Evolutionary conservation across 2,797 vertebrate species (phyloP).

Genomic region (Acomys russatus): DNA sequence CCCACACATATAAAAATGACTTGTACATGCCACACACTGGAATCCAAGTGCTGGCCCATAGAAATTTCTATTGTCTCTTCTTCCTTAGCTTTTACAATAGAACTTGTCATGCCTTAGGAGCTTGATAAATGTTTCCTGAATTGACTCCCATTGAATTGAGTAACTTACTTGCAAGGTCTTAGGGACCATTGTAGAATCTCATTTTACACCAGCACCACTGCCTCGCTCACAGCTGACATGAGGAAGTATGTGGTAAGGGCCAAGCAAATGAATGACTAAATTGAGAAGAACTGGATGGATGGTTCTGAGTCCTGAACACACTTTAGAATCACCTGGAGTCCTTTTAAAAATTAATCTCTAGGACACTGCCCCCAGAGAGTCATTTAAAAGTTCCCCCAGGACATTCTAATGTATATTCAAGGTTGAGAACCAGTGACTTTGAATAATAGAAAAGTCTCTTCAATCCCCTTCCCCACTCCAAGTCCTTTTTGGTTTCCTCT

Average conservation of each 20-base stretch:
- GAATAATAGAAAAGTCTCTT: neutral
- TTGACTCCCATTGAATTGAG: conserved; percentile 36
- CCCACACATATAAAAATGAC: neutral
- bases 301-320: conserved; percentile 14
- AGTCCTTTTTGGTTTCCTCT: neutral
- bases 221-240: conserved; percentile 39
- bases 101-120: neutral
- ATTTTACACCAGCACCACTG: conserved; percentile 19
- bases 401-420: conserved; percentile 55
- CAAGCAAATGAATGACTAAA: conserved; percentile 45
- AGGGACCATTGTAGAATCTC: conserved; percentile 43
- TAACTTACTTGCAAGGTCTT: conserved; percentile 23
- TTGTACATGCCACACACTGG: neutral
- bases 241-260: conserved; percentile 1
- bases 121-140: conserved; percentile 47
- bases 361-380: neutral
- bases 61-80: neutral
- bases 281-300: conserved; percentile 5
- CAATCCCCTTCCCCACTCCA: neutral
- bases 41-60: neutral
- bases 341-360: conserved; percentile 48
- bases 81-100: neutral
- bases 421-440: conserved; percentile 50
- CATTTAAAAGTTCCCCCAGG: conserved; percentile 29
- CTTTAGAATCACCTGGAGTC: conserved; percentile 16